Percentiles rank a stretch among this genome's conserved stretches.
Evolutionary conservation across 2,797 vertebrate species (phyloP).

Genomic region (Orientallactaga sibirica): DNA sequence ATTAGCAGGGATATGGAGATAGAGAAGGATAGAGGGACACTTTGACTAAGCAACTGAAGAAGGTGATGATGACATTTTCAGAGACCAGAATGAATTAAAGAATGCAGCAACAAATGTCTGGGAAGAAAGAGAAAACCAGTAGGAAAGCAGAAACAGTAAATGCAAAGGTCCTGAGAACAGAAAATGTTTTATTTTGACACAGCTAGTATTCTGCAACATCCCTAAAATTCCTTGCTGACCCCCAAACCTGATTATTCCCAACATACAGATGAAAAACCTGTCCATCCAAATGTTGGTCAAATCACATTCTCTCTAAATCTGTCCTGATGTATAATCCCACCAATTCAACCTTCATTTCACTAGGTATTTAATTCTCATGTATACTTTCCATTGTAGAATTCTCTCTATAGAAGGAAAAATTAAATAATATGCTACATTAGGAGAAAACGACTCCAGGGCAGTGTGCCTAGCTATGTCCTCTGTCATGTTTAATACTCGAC

Average conservation of each 20-base stretch:
- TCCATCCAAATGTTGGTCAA: not conserved
- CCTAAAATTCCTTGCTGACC: not conserved
- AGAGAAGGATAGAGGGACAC: not conserved
- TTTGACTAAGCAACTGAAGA: constrained; percentile 2
- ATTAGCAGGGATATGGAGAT: not conserved
- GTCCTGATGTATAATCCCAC: not conserved
- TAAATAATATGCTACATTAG: constrained; percentile 24
- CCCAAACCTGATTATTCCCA: not conserved
- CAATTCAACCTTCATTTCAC: not conserved
- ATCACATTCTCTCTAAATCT: not conserved
- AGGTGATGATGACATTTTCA: not conserved
- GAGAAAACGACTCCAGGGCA: constrained; percentile 11
- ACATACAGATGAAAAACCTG: not conserved
- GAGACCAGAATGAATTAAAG: not conserved
- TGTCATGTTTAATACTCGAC: not conserved
- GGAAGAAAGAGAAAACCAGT: not conserved
- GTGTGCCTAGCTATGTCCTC: not conserved
- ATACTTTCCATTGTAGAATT: constrained; percentile 52
- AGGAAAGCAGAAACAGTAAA: not conserved
- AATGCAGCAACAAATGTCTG: not conserved
- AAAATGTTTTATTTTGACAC: not conserved
- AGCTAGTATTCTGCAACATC: not conserved
- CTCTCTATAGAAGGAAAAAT: constrained; percentile 53
- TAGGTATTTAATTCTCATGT: constrained; percentile 32
- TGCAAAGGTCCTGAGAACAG: not conserved